Base-by-base conservation (phyloP, 2,113 vertebrate genomes). In the Dicaeum eximium region DNA sequence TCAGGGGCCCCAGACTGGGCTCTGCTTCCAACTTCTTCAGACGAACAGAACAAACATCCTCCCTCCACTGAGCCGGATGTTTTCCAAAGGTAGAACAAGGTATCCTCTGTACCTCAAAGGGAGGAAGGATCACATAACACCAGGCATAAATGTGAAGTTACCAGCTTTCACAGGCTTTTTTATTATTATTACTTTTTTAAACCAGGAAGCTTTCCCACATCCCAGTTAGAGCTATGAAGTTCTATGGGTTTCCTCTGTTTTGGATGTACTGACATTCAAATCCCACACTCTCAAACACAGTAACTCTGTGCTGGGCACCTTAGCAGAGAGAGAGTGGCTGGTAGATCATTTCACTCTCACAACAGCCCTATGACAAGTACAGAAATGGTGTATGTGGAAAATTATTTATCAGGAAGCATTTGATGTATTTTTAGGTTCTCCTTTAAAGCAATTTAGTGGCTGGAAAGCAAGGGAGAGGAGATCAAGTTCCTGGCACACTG, bases 41-140 rank as follows among this genome's bases (percentile, higher is more conserved):
- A 94, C 95, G 92, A 93, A 83, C 79, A 93, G 93, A 96, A 78
- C 90, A 97, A 96, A 97, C 95, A 97, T 94, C 93, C 93, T 95
- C 28, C 87, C 93, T 90, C 85, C 74, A 62, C 79, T 53, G 50
- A 62, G 65, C 67, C 56, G 90, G 96, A 96, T 96, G 93, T 97
- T 95, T 96, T 92, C 64, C 1, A 3, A 96, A 96, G 88, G 95
- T 96, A 48, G 92, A 96, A 96, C 96, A 96, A 96, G 93, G 92
- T 96, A 94, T 88, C 85, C 90, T 92, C 93, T 96, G 93, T 96
- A 83, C 65, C 92, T 96, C 94, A 95, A 93, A 94, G 85, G 72
- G 82, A 93, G 92, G 85, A 95, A 96, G 94, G 93, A 96, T 95
- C 95, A 96, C 67, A 80, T 96, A 95, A 94, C 88, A 60, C 81